phyloP scores from a whole-genome alignment of 2,888 invertebrate genomes.

The Campoplex nolae region DNA sequence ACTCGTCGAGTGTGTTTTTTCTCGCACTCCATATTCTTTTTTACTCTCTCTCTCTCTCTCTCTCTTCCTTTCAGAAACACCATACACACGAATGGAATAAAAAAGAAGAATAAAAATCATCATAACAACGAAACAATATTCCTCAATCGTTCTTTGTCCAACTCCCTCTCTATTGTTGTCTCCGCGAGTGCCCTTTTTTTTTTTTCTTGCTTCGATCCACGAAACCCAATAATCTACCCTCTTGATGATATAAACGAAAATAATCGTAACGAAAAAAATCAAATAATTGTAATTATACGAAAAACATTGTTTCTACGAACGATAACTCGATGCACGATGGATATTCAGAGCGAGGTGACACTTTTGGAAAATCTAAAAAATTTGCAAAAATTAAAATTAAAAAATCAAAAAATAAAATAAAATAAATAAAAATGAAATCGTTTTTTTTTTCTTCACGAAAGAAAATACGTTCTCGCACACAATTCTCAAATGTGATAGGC shows the following conservation, averaged over 20 bases:
- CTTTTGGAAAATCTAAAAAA: neutral
- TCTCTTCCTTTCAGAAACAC: constrained; percentile 29
- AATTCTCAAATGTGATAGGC: constrained; percentile 67
- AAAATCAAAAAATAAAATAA: neutral
- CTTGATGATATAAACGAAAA: neutral
- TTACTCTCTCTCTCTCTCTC: no score
- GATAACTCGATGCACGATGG: neutral
- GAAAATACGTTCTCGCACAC: constrained; percentile 33
- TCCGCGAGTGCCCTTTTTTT: constrained; percentile 10
- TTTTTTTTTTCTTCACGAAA: neutral
- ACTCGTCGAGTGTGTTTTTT: constrained; percentile 18
- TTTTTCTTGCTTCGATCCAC: constrained; percentile 20
- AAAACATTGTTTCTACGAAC: neutral
- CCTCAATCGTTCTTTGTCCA: constrained; percentile 45
- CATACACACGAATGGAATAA: constrained; percentile 33
- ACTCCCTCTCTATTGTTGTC: constrained; percentile 38
- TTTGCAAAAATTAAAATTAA: neutral
- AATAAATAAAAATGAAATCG: neutral
- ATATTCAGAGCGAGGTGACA: neutral
- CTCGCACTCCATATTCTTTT: constrained; percentile 41
- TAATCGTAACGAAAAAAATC: neutral
- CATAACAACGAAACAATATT: constrained; percentile 14
- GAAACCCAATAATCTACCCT: constrained; percentile 20
- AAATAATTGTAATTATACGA: neutral
- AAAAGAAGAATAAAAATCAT: constrained; percentile 20